These are phyloP conservation scores for Pristionchus exspectatus DNA, from an alignment of 2,888 invertebrate genomes.

Conservation along the genomic window DNA sequence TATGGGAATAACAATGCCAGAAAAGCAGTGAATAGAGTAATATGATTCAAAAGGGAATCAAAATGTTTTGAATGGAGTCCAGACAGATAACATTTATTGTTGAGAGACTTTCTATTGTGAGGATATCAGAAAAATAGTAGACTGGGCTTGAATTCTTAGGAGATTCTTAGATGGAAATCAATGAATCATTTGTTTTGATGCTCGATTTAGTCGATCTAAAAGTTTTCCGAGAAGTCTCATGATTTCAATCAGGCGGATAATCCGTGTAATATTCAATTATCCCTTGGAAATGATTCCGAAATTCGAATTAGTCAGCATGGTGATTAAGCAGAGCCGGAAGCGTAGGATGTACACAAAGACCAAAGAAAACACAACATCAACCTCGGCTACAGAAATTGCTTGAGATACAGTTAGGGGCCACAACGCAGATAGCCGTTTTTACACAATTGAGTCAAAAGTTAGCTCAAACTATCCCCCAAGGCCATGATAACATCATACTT, in stretches of 20 bases:
- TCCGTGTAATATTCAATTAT: background rate
- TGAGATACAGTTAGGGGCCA: no score
- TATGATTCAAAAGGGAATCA: background rate
- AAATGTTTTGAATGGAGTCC: background rate
- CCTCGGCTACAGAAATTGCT: no score
- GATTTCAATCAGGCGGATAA: background rate
- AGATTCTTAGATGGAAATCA: background rate
- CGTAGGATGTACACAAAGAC: background rate
- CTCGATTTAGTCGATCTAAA: background rate
- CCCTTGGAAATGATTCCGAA: background rate
- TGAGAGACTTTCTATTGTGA: no score
- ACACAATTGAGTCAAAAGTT: no score
- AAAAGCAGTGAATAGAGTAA: background rate
- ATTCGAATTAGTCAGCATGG: background rate
- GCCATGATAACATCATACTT: no score
- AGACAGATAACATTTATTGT: background rate
- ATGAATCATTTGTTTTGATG: background rate
- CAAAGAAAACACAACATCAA: background rate
- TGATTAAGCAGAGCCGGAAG: background rate
- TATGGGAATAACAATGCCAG: background rate
- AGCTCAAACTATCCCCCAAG: no score
- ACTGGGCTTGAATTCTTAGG: background rate
- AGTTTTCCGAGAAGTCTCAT: background rate
- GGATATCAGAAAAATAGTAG: background rate
- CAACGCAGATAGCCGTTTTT: no score